Evolutionary conservation across 2,797 vertebrate species (phyloP), one percentile per base, ranked within the genome.

Genomic region (Oreonectes daqikongensis): DNA sequence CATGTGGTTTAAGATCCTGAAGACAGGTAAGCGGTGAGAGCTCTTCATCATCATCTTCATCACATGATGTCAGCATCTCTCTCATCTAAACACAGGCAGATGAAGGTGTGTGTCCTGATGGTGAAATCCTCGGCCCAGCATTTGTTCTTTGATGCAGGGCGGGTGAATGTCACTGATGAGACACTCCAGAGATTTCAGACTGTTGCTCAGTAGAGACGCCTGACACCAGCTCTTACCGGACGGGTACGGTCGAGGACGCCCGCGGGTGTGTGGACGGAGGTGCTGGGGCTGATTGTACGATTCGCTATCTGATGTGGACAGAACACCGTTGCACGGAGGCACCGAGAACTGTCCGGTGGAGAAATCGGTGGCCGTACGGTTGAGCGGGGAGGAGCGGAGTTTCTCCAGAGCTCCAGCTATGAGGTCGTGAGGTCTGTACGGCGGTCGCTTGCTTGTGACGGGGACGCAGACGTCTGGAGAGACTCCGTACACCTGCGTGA

Each of bases 151-250:
- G 93, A 99, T 99, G 93, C 97, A 98, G 84, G 96, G 96, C 0
- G 97, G 97, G 84, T 95, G 96, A 90, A 99, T 96, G 92, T 98
- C 96, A 44, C 96, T 98, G 93, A 99, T 97, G 92, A 99, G 96
- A 92, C 96, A 97, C 92, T 99, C 96, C 93, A 99, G 93, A 69
- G 96, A 99, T 93, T 96, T 96, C 85, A 99, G 94, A 91, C 97
- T 99, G 93, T 96, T 98, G 94, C 97, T 97, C 80, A 98, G 95
- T 73, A 91, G 91, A 3, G 96, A 95, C n/a, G 96, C 93, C 85
- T 96, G 96, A 93, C 96, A 96, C 86, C 94, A 84, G 15, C 91
- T 93, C 69, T 95, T 93, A 83, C 92, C 93, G 79, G 92, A 30
- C 83, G 85, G 63, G 86, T 86, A 70, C 32, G 1, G 89, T 88